Conservation (phyloP, 2,888 invertebrate genomes). For the Cephus sareptanus region DNA sequence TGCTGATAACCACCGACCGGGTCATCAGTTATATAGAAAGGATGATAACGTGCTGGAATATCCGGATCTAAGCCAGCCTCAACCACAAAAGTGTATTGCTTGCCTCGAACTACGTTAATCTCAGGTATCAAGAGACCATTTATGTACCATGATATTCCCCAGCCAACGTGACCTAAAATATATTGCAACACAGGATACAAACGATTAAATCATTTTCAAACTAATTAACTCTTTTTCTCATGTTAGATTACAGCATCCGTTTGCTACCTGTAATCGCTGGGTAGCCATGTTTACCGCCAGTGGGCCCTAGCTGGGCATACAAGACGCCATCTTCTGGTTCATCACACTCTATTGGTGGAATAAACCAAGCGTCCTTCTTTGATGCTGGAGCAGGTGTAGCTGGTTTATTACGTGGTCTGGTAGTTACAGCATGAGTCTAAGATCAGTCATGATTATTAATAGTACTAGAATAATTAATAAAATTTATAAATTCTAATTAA, state of each 20-base stretch:
- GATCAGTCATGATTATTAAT: background rate
- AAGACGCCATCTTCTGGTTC: constrained; percentile 93
- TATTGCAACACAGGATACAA: constrained; percentile 16
- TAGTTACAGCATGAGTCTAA: constrained; percentile 38
- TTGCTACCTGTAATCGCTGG: constrained; percentile 83
- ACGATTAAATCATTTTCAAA: background rate
- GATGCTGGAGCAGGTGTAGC: constrained; percentile 74
- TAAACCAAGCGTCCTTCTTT: constrained; percentile 79
- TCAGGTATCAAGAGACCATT: constrained; percentile 93
- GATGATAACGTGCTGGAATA: constrained; percentile 87
- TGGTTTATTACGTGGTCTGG: constrained; percentile 61
- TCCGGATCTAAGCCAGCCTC: constrained; percentile 87
- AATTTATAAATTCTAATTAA: constrained; percentile 45
- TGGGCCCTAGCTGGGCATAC: constrained; percentile 94
- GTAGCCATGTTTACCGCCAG: constrained; percentile 90
- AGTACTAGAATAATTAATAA: background rate
- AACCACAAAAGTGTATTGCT: constrained; percentile 87
- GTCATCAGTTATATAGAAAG: constrained; percentile 94
- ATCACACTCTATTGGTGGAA: constrained; percentile 88
- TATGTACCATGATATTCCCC: constrained; percentile 96
- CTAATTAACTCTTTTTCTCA: background rate
- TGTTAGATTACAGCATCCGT: background rate
- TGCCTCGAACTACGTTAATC: constrained; percentile 88
- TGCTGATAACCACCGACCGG: constrained; percentile 90
- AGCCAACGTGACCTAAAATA: constrained; percentile 85